phyloP scores from a whole-genome alignment of 1,140 invertebrate genomes.

The Homarus americanus region DNA sequence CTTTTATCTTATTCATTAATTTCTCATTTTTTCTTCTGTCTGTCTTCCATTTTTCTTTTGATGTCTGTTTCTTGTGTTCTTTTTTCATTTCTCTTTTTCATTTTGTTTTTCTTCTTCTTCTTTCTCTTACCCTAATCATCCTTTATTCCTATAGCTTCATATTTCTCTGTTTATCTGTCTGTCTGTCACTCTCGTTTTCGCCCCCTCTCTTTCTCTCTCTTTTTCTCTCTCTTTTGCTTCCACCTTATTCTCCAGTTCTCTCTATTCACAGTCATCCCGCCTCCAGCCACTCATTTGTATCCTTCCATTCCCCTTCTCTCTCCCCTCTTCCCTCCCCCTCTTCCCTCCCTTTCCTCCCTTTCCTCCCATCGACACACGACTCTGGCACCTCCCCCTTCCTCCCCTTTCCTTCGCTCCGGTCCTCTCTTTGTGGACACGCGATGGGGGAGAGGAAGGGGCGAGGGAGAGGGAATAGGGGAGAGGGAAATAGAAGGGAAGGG shows the following conservation, averaged over 20 bases:
- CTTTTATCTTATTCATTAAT: neutral
- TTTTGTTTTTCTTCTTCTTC: too few species aligned
- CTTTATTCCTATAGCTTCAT: too few species aligned
- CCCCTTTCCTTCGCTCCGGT: conserved; percentile 5
- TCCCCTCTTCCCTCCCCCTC: conserved; percentile 9
- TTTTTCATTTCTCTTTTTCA: conserved; percentile 13
- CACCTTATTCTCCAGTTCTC: conserved; percentile 4
- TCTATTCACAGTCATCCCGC: neutral
- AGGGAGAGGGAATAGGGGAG: too few species aligned
- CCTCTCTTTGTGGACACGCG: conserved; percentile 29
- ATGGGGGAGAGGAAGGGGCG: too few species aligned
- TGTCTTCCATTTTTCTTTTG: neutral
- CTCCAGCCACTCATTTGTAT: neutral
- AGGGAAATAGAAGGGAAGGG: neutral
- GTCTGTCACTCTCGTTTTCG: too few species aligned
- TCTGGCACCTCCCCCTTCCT: neutral
- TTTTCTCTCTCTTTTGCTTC: neutral
- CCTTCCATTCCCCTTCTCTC: neutral
- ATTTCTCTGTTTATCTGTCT: too few species aligned
- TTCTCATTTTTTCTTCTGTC: too few species aligned
- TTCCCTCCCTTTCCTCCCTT: neutral
- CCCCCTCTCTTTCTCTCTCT: neutral
- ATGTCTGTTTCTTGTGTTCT: too few species aligned
- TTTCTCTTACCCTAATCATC: too few species aligned
- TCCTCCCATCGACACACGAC: neutral